Base-by-base conservation (phyloP, 2,888 invertebrate genomes). In the Melolontha melolontha region DNA sequence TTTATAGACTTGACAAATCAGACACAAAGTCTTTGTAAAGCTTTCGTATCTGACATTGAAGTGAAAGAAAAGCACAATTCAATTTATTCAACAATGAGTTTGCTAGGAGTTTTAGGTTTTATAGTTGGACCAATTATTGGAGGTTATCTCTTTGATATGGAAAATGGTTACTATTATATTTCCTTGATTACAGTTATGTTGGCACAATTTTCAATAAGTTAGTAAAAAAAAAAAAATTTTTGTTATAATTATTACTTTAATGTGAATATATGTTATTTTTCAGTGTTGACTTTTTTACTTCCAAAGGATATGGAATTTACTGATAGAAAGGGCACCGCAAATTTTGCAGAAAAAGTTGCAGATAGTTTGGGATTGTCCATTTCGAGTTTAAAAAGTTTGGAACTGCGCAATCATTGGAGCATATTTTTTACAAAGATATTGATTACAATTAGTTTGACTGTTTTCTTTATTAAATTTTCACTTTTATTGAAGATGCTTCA, bases 71-170 rank as follows among this genome's bases (percentile, higher is more conserved):
- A 54, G 29, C 52, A 54, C 14, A 42, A 17, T 51, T 17, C 14
- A n/a, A 27, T 55, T 40, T 57, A 44, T 27, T 40, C 59, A 12
- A 54, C 27, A 47, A 62, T 67, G 62, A 59, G 42, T 22, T 40
- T 62, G 8, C 47, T 67, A 14, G 54, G 54, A 10, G 63, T 63
- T 27, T 16, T 40, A 2, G 63, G 63, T 12, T 67, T 67, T 67
- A 63, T 67, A 6, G 34, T 67, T 17, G 67, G 67, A 54, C 67
- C 67, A 12, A 63, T 63, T 47, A 40, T 52, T 11, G 67, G 67
- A n/a, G 67, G 67, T 16, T 42, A 41, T 14, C 29, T 67, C 6
- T 54, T 63, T 11, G 67, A 63, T 17, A 49, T 16, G 39, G 52
- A 62, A 12, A 22, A 34, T 11, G 67, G 67, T 6, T 67, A 63